Base-by-base conservation (phyloP, 2,888 invertebrate genomes). In the Diogma glabrata region DNA sequence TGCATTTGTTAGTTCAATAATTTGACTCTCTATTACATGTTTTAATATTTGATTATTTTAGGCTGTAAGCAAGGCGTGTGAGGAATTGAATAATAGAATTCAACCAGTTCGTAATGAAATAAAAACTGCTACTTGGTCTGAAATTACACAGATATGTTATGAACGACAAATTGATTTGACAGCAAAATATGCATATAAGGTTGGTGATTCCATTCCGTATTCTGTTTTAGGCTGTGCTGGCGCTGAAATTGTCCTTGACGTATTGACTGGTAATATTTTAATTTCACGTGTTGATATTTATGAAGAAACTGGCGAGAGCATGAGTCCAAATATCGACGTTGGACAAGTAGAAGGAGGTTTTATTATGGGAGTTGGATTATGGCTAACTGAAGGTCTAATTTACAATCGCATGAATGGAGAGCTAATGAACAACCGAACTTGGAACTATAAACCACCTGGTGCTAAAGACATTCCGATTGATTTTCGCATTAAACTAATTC, bases 371-470 rank as follows among this genome's bases (percentile, higher is more conserved):
- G 64, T 72, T 1, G 89, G 89, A 1, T 78, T 82, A 49, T 85
- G 81, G 77, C 80, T 83, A 0, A 72, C 73, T 0, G 87, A 88
- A 63, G 74, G 79, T 51, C 61, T 86, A 28, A 62, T 76, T 6
- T 80, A 77, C 61, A 75, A 79, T 52, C n/a, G n/a, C n/a, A 58
- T 62, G 10, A 71, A 75, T 10, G 87, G 86, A 0, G 67, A 73
- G 49, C 67, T 84, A 8, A 67, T 82, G 2, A 84, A 85, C 1
- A 78, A 83, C 59, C 76, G 86, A 47, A 88, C 89, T 3, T 91
- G 89, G 90, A 83, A 76, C 47, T 87, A 87, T 60, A 85, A 85
- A 60, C 78, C 82, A 2, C 86, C 87, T 0, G 84, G 84, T 1
- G 76, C 79, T 1, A 86, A 84, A 61, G 87, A 87, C 57, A 85